Conservation (phyloP, 2,888 invertebrate genomes). For the Bombylius major region DNA sequence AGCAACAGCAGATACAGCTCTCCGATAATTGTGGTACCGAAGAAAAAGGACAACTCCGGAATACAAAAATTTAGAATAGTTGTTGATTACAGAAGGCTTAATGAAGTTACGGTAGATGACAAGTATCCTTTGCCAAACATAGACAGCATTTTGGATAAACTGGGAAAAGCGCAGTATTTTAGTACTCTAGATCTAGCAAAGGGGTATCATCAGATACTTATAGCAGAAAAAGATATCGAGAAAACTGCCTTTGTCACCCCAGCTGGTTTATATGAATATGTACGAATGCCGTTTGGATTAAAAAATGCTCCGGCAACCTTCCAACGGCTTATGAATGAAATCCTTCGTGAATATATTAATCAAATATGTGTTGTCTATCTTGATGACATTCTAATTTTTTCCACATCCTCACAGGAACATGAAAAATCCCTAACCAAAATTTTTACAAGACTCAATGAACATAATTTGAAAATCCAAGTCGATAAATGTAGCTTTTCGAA, state of each 20-base stretch:
- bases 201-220: not conserved
- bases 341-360: not conserved
- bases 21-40: constrained; percentile 7
- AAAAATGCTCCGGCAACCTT: constrained; percentile 9
- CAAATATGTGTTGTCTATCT: not conserved
- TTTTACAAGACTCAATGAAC: too few species aligned
- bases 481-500: not conserved
- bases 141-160: constrained; percentile 8
- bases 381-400: not conserved
- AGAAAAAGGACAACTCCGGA: constrained; percentile 10
- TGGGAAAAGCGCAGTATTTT: constrained; percentile 10
- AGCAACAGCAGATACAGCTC: constrained; percentile 8
- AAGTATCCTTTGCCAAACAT: constrained; percentile 8
- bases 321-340: constrained; percentile 9
- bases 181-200: constrained; percentile 10
- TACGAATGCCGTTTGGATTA: constrained; percentile 10
- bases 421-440: not conserved
- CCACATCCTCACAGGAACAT: not conserved
- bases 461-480: too few species aligned
- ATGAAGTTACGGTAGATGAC: constrained; percentile 9
- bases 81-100: constrained; percentile 9
- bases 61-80: constrained; percentile 8
- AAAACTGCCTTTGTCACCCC: constrained; percentile 14
- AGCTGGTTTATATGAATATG: constrained; percentile 9
- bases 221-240: constrained; percentile 9